Conservation (phyloP, 2,113 vertebrate species). For the Lucifuga dentata region DNA sequence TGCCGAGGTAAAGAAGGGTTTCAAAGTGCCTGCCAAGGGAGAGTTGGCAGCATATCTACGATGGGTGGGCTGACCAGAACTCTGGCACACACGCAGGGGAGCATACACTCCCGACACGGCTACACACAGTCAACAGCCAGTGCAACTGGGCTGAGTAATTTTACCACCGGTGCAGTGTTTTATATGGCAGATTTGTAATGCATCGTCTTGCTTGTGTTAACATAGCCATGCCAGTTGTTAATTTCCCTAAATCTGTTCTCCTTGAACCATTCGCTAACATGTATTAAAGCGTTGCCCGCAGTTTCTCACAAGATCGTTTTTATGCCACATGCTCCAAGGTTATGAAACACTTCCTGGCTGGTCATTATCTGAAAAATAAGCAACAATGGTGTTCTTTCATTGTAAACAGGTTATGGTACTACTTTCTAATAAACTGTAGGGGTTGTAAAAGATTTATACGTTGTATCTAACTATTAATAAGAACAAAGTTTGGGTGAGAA, state of each 20-base stretch:
- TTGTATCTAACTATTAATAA: too few species aligned
- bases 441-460: too few species aligned
- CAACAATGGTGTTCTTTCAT: too few species aligned
- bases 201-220: constrained; percentile 63
- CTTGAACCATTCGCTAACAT: constrained; percentile 4
- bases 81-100: constrained; percentile 54
- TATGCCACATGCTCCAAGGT: constrained; percentile 16
- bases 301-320: constrained; percentile 50
- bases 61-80: constrained; percentile 70
- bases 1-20: constrained; percentile 67
- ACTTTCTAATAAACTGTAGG: too few species aligned
- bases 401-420: too few species aligned
- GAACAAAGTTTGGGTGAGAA: too few species aligned
- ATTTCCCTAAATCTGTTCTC: constrained; percentile 33
- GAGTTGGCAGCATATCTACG: constrained; percentile 68
- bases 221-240: constrained; percentile 59
- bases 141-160: constrained; percentile 53
- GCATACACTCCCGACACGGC: constrained; percentile 42
- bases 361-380: too few species aligned
- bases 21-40: constrained; percentile 69
- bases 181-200: constrained; percentile 60
- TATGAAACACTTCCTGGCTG: constrained; percentile 1
- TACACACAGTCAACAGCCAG: constrained; percentile 46
- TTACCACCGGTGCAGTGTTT: constrained; percentile 59
- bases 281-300: constrained; percentile 12